Evolutionary conservation across 2,888 invertebrate genomes (phyloP).

Genomic region (Oscheius sp.): DNA sequence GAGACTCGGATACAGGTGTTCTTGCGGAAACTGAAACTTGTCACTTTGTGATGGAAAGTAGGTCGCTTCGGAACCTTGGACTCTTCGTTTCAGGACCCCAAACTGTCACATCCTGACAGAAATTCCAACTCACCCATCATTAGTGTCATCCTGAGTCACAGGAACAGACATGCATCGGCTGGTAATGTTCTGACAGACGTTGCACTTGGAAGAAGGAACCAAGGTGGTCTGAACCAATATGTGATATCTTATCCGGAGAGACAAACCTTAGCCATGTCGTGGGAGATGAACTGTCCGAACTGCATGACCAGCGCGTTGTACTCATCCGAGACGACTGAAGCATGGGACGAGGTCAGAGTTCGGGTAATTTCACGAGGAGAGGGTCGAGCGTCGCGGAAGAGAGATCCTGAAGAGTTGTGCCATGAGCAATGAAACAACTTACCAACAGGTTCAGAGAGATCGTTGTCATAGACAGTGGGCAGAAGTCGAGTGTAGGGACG

Average conservation of each 20-base stretch:
- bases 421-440: constrained; percentile 27
- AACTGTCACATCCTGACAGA: no score
- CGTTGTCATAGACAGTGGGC: constrained; percentile 69
- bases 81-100: no score
- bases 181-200: constrained; percentile 70
- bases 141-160: constrained; percentile 65
- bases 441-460: constrained; percentile 69
- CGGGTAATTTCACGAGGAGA: constrained; percentile 65
- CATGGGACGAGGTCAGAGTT: constrained; percentile 63
- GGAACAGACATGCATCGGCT: constrained; percentile 71
- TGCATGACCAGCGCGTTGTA: constrained; percentile 72
- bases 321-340: constrained; percentile 66
- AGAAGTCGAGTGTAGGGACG: constrained; percentile 77
- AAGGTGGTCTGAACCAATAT: constrained; percentile 61
- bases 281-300: constrained; percentile 69
- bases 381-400: constrained; percentile 59
- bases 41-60: no score
- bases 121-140: constrained; percentile 42
- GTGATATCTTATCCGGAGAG: no score
- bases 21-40: constrained; percentile 63
- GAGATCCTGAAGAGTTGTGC: constrained; percentile 41
- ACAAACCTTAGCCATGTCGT: constrained; percentile 68
- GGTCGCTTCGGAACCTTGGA: no score
- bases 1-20: constrained; percentile 70
- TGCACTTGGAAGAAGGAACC: constrained; percentile 69